Conservation (phyloP, 2,888 invertebrate genomes). For the Girardia tigrina region DNA sequence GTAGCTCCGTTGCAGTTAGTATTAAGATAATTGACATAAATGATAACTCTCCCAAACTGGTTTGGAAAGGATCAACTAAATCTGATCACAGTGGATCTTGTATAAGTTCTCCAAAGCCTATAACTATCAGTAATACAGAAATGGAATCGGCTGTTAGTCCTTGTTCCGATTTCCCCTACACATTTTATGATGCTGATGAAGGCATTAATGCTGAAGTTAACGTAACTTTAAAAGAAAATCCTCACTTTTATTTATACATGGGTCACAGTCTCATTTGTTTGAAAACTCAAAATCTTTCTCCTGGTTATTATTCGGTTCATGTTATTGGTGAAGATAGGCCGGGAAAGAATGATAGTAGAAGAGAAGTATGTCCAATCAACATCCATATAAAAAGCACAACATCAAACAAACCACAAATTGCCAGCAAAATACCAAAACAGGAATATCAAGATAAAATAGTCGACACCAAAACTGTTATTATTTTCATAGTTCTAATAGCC, state of each 20-base stretch:
- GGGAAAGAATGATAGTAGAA: not conserved
- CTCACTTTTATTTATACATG: not conserved
- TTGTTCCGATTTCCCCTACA: not conserved
- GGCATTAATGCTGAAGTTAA: not conserved
- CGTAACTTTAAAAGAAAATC: not conserved
- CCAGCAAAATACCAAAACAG: not conserved
- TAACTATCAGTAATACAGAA: not conserved
- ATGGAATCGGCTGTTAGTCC: not conserved
- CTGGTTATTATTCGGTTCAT: not conserved
- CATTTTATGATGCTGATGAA: not conserved
- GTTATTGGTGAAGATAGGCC: not conserved
- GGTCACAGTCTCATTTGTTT: not conserved
- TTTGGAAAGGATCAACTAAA: not conserved
- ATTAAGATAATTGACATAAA: not conserved
- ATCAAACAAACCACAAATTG: not conserved
- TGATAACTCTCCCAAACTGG: not conserved
- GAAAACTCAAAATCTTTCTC: not conserved
- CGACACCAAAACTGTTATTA: not conserved
- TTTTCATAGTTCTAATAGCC: not conserved
- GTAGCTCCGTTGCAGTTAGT: not conserved
- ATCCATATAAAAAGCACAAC: constrained; percentile 1
- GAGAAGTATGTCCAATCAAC: not conserved
- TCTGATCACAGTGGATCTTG: not conserved
- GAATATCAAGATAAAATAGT: not conserved
- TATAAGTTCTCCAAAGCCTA: not conserved